These are phyloP conservation scores for Cotesia glomerata DNA, from an alignment of 1,140 invertebrate species.

Conservation along the genomic window DNA sequence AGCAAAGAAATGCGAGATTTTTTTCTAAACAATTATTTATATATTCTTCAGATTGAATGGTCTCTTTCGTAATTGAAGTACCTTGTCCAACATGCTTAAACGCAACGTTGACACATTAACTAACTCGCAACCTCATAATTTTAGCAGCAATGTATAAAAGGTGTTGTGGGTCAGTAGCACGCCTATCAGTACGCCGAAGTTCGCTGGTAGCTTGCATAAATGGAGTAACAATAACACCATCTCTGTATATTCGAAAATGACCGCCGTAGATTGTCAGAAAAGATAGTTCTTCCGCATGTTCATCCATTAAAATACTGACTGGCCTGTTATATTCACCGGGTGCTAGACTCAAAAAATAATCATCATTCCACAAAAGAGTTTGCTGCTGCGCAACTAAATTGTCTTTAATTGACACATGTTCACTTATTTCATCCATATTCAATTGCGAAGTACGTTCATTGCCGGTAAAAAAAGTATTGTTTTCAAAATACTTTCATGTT, in stretches of 20 bases:
- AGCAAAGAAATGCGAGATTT: conserved; percentile 35
- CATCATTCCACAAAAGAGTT: conserved; percentile 15
- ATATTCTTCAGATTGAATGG: conserved; percentile 24
- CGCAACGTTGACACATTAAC: conserved; percentile 30
- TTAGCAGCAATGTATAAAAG: conserved; percentile 32
- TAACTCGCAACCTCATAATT: conserved; percentile 34
- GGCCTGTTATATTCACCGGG: conserved; percentile 34
- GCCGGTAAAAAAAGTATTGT: background rate
- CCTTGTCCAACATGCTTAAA: conserved; percentile 39
- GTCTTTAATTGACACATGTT: conserved; percentile 39
- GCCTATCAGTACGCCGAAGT: no score
- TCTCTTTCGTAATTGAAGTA: conserved; percentile 23
- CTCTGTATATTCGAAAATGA: no score
- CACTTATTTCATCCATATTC: conserved; percentile 22
- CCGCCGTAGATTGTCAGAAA: no score
- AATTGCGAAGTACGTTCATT: conserved; percentile 1
- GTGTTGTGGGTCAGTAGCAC: no score
- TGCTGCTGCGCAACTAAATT: conserved; percentile 13
- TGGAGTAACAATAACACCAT: no score
- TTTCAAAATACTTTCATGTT: background rate
- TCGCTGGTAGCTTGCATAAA: no score
- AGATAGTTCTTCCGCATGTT: no score
- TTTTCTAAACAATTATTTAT: conserved; percentile 31
- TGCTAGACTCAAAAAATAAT: conserved; percentile 39
- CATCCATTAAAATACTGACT: no score